Evolutionary conservation across 2,113 vertebrate species (phyloP), one percentile per base, ranked within the genome.

Genomic region (Archocentrus centrarchus): DNA sequence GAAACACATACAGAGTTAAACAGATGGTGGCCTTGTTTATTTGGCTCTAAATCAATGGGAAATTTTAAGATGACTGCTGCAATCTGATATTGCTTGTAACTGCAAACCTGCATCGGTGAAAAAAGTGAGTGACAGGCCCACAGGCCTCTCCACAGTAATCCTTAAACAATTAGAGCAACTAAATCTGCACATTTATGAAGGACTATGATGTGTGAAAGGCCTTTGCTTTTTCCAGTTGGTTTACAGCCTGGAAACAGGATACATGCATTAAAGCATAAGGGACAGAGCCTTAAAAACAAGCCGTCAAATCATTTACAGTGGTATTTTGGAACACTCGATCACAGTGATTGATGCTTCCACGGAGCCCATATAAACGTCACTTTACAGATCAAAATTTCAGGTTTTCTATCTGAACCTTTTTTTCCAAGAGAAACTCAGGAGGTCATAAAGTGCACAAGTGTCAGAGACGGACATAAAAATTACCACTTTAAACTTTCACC

Each of bases 21-120:
- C 63, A 57, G 59, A 62, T 58, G 78, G 8, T 60, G 15, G 17
- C 44, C 44, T 73, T 70, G 24, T 73, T 73, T 18, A 18, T 44
- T 68, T 80, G 27, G 35, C 77, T 58, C 32, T 47, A 57, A 81
- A 75, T 79, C 60, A 11, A 18, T 59, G 18, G 41, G 37, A 88
- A 76, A 76, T 70, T 15, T 57, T 50, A 59, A 39, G n/a, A 13
- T 75, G 77, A 39, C 81, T 55, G 13, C 22, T 59, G 58, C 20
- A 68, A 62, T 68, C 30, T 75, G 17, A 66, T 27, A 44, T 41
- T 60, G 17, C 73, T 77, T 41, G 3, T 77, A 53, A 59, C 47
- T 75, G 75, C 3, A 13, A 79, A 64, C 20, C 32, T 35, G 18
- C 18, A 18, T 18, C 7, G 27, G 44, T 53, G 47, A 53, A 73